A percentile compares a stretch with the other conserved stretches of the same genome.
These are phyloP conservation scores for Trididemnum miniatum DNA, from an alignment of 23 tunicate species.

Conservation along the genomic window DNA sequence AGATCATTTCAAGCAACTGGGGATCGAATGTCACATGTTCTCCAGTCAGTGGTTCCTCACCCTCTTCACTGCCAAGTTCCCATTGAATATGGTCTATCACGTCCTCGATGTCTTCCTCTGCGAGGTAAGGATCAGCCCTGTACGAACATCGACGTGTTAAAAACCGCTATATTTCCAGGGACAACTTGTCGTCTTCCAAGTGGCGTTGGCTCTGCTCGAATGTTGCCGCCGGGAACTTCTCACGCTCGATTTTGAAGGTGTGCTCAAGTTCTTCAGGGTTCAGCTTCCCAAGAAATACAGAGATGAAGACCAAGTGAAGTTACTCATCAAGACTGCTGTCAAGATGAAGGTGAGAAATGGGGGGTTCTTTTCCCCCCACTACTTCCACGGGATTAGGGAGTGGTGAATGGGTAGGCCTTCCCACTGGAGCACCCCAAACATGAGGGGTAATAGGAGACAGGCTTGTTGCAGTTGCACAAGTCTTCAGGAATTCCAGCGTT, in stretches of 20 bases:
- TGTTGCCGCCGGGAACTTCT: slow-evolving; percentile 74
- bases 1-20: slow-evolving; percentile 74
- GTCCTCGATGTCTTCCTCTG: slow-evolving; percentile 78
- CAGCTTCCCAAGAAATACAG: slow-evolving; percentile 92
- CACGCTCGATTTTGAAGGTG: slow-evolving; percentile 88
- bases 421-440: too few relatives aligned
- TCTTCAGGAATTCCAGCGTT: too few relatives aligned
- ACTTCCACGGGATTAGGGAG: too few relatives aligned
- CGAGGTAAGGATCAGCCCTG: too few relatives aligned
- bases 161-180: slow-evolving; percentile 63
- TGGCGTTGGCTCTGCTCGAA: slow-evolving; percentile 72
- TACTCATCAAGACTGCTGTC: slow-evolving; percentile 59
- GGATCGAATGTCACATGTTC: slow-evolving; percentile 83
- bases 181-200: slow-evolving; percentile 69
- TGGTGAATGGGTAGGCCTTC: too few relatives aligned
- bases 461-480: too few relatives aligned
- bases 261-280: slow-evolving; percentile 85
- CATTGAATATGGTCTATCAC: slow-evolving; percentile 80
- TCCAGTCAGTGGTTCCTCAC: slow-evolving; percentile 96
- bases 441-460: too few relatives aligned
- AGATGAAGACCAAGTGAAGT: slow-evolving; percentile 58
- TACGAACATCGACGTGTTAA: too few relatives aligned
- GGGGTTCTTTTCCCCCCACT: too few relatives aligned
- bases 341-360: slow-evolving; percentile 62
- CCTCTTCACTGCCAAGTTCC: slow-evolving; percentile 93